Percentiles rank a stretch among this genome's conserved stretches.
These are phyloP conservation scores for Yponomeuta malinellus DNA, from an alignment of 2,888 invertebrate genomes.

Conservation along the genomic window DNA sequence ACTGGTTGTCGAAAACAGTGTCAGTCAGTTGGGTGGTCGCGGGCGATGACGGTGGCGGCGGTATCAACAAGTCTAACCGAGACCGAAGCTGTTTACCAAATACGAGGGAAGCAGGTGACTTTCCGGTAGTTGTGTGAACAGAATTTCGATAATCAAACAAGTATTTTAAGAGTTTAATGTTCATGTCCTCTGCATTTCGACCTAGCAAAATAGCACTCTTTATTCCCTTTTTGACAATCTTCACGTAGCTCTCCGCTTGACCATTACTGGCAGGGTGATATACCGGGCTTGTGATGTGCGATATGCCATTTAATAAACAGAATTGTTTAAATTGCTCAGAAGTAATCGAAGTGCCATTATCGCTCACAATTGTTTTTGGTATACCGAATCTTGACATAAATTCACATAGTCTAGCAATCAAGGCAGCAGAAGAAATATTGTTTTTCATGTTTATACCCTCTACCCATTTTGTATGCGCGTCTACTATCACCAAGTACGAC, in stretches of 20 bases:
- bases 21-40: neutral
- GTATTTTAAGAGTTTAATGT: neutral
- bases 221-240: slow-evolving; percentile 18
- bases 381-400: slow-evolving; percentile 14
- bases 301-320: slow-evolving; percentile 16
- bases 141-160: slow-evolving; percentile 12
- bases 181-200: neutral
- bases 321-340: slow-evolving; percentile 14
- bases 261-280: slow-evolving; percentile 11
- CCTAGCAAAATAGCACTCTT: neutral
- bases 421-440: neutral
- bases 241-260: slow-evolving; percentile 16
- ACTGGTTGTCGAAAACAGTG: neutral
- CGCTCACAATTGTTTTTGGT: slow-evolving; percentile 13
- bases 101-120: neutral
- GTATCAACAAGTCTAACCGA: neutral
- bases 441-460: neutral
- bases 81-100: slow-evolving; percentile 5
- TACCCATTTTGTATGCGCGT: neutral
- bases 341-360: slow-evolving; percentile 17
- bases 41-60: neutral
- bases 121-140: neutral
- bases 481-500: neutral
- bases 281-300: slow-evolving; percentile 14
- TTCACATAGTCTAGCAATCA: neutral